A percentile compares a stretch with the other conserved stretches of the same genome.
These are phyloP conservation scores for Sussaba pulchella DNA, from an alignment of 2,888 invertebrate species.

Conservation along the genomic window DNA sequence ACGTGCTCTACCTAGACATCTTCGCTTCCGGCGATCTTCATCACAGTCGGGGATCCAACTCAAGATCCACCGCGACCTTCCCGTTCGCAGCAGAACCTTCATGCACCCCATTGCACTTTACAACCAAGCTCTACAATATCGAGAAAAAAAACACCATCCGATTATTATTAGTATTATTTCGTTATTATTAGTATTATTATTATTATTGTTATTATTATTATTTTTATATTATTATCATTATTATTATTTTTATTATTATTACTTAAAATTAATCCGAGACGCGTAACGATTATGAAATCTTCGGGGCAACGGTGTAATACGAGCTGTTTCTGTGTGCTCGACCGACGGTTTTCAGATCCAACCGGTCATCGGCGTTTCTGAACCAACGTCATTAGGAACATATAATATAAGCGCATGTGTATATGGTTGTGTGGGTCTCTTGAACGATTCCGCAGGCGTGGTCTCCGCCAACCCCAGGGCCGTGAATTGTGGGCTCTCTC, in stretches of 20 bases:
- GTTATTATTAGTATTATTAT: no score
- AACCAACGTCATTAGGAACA: slow-evolving; percentile 44
- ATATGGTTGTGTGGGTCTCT: slow-evolving; percentile 27
- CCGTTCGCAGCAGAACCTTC: background rate
- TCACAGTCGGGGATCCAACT: background rate
- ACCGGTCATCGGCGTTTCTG: slow-evolving; percentile 35
- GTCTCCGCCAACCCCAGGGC: slow-evolving; percentile 59
- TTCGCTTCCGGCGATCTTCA: slow-evolving; percentile 61
- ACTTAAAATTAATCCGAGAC: background rate
- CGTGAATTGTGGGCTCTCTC: slow-evolving; percentile 61
- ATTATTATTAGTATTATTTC: no score
- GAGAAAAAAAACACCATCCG: no score
- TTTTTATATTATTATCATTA: no score
- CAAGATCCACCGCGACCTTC: background rate
- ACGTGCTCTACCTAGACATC: slow-evolving; percentile 12
- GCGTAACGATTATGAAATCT: slow-evolving; percentile 58
- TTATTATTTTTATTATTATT: no score
- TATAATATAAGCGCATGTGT: slow-evolving; percentile 3
- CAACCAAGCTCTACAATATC: no score
- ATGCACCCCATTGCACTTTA: background rate
- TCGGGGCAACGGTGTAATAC: slow-evolving; percentile 37
- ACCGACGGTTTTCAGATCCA: slow-evolving; percentile 30
- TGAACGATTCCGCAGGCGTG: slow-evolving; percentile 57
- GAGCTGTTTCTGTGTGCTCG: slow-evolving; percentile 12
- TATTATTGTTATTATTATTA: no score